Conservation (phyloP, 2,797 vertebrate species). For the Rachycentron canadum region DNA sequence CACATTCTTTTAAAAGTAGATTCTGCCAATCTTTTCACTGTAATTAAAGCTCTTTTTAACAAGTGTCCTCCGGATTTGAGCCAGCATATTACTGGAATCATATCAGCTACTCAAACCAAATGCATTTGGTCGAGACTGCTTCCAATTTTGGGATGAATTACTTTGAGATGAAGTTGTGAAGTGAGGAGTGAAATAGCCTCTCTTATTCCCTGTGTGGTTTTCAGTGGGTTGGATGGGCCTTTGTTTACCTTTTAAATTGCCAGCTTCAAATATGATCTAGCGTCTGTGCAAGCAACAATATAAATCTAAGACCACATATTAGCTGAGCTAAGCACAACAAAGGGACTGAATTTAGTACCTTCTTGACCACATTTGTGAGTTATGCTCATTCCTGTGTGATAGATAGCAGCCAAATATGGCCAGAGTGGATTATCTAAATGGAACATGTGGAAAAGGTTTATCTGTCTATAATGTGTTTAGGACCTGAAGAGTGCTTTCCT, state of each 20-base stretch:
- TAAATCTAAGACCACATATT: neutral
- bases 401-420: slow-evolving; percentile 2
- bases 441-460: slow-evolving; percentile 25
- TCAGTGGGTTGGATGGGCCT: slow-evolving; percentile 1
- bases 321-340: neutral
- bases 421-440: slow-evolving; percentile 27
- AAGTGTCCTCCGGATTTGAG: slow-evolving; percentile 15
- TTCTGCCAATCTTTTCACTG: slow-evolving; percentile 12
- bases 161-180: slow-evolving; percentile 4
- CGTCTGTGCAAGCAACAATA: neutral
- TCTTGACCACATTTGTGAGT: neutral
- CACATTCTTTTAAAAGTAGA: neutral
- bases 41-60: slow-evolving; percentile 23
- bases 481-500: slow-evolving; percentile 8
- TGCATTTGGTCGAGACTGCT: neutral
- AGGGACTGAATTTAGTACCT: neutral
- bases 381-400: neutral
- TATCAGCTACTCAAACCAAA: slow-evolving; percentile 3
- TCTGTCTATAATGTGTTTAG: slow-evolving; percentile 37
- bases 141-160: slow-evolving; percentile 13
- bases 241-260: slow-evolving; percentile 31
- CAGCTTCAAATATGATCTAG: slow-evolving; percentile 16
- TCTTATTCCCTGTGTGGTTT: slow-evolving; percentile 11
- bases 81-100: slow-evolving; percentile 16
- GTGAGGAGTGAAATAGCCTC: slow-evolving; percentile 5